Base-by-base conservation (phyloP, 2,888 invertebrate species). In the Allygus modestus region DNA sequence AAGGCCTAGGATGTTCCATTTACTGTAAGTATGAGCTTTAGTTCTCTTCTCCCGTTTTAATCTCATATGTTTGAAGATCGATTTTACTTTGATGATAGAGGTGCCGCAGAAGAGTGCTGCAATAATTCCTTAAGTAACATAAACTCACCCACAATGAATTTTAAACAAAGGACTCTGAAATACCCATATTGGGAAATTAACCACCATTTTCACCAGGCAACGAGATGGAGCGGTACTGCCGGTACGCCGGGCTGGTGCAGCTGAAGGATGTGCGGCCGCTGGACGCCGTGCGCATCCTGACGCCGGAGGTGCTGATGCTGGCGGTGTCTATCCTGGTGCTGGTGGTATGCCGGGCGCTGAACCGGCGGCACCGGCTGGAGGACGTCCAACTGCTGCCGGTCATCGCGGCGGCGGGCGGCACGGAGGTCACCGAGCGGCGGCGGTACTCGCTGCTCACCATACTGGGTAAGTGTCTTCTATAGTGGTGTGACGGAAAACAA, bases 271-370 rank as follows among this genome's bases (percentile, higher is more conserved):
- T 94, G 87, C 92, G 94, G 28, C 91, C 93, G 0, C 90, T 93
- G 87, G 93, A 94, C 89, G 93, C 94, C 28, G 91, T 95, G 28
- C 94, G 94, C 88, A 95, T 95, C 93, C 90, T 97, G 69, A 91
- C 94, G 73, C 97, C 97, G 5, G 97, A 97, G 91, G 93, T 96
- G 87, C 90, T 94, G 69, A 92, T 94, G 86, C 89, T 94, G 69
- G 89, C 92, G 9, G 90, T 91, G 0, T 92, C 93, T 0, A 87
- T 94, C 58, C 88, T 90, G 4, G 90, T 92, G 28, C 93, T 92
- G 88, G 88, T 92, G 12, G 89, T 92, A 20, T 92, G 92, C 83
- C 92, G 92, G 46, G 91, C 89, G 20, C 71, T 87, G n/a, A 86
- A 87, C 81, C 85, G 85, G 0, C 46, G 79, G 17, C 43, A 46